Base-by-base conservation (phyloP, 2,113 vertebrate genomes). In the Fulica atra region DNA sequence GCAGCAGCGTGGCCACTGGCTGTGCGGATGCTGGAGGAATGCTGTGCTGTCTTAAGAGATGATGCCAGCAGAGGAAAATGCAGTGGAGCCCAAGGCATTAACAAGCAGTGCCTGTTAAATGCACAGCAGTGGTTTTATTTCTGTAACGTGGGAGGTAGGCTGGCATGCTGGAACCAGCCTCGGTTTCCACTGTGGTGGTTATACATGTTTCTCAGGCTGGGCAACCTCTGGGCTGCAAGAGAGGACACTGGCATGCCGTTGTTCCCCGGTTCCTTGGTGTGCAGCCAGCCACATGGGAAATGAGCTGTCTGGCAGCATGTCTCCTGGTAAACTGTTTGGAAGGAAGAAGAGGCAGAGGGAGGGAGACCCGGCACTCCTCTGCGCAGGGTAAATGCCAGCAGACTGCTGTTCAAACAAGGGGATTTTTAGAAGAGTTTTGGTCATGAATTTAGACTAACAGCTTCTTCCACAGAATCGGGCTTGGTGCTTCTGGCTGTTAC, bases 11-110 rank as follows among this genome's bases (percentile, higher is more conserved):
- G 40, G 68, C 46, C 44, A 18, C 44, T 1, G 2, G 53, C 81
- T 54, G 26, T 36, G 78, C 71, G 88, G 63, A 7, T 64, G 66
- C 86, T 86, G 79, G 44, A 64, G 86, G 72, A 90, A 42, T 56
- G 79, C 91, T 51, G 61, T 48, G 68, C 80, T 92, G 6, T 77
- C 71, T 83, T 36, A 21, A 68, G 79, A 76, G 61, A 60, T 94
- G 65, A 93, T 92, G 77, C 61, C 84, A 93, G 53, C 72, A 36
- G 78, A 81, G 65, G 91, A 92, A n/a, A 95, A 93, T 40, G 44
- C 73, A 81, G 61, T 46, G 73, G 51, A 68, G 60, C 53, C 81
- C 73, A 16, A n/a, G 74, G 70, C 69, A 3, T 44, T 68, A 74
- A 85, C 81, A 87, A 79, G 35, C 65, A 6, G 1, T 53, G 57